Percentiles rank a stretch among this genome's conserved stretches.
These are phyloP conservation scores for sheep (Ovis aries) DNA, from an alignment of 2,113 vertebrate species.

Conservation along the genomic window ARS-UI_Ramb_v3.0 NC_056056.1:58949501-58950000, in stretches of 20 bases:
- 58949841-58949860: conserved; percentile 85
- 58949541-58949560: neutral
- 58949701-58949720: neutral
- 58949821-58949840: conserved; percentile 83
- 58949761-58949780: conserved; percentile 72
- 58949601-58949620: neutral
- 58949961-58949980: conserved; percentile 72
- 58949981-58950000: conserved; percentile 78
- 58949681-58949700: neutral
- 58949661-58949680: neutral
- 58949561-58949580: neutral
- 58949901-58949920: conserved; percentile 85
- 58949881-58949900: conserved; percentile 84
- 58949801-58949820: conserved; percentile 79
- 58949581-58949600: neutral
- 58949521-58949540: neutral
- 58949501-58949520: accelerated
- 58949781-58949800: conserved; percentile 78
- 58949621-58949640: neutral
- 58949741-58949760: conserved; percentile 74
- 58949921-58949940: conserved; percentile 74
- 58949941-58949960: conserved; percentile 81
- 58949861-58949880: conserved; percentile 80
- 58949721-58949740: neutral
- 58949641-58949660: neutral